Evolutionary conservation across 2,888 invertebrate genomes (phyloP).

Genomic region (Drosophila glabriapex): DNA sequence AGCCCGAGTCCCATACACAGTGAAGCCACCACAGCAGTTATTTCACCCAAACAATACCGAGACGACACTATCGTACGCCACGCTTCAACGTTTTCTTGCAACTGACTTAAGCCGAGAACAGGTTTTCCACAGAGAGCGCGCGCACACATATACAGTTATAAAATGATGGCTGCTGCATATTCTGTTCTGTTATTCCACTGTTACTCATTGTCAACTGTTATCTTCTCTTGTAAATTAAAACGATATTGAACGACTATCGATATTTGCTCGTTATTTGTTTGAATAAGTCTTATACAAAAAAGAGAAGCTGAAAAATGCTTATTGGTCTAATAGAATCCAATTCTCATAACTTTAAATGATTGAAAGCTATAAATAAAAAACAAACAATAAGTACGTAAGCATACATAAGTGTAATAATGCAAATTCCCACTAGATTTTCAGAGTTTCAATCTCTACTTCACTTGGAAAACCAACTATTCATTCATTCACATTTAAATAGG

Average conservation of each 20-base stretch:
- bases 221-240: background rate
- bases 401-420: background rate
- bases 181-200: conserved; percentile 25
- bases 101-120: conserved; percentile 54
- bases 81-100: conserved; percentile 59
- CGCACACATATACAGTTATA: conserved; percentile 19
- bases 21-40: conserved; percentile 50
- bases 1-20: conserved; percentile 46
- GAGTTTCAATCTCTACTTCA: background rate
- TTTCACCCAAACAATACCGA: conserved; percentile 33
- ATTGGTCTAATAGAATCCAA: background rate
- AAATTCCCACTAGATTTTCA: background rate
- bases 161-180: conserved; percentile 86
- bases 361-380: background rate
- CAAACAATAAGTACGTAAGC: background rate
- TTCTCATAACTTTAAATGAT: background rate
- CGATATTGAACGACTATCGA: background rate
- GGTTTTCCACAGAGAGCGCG: conserved; percentile 53
- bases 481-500: background rate
- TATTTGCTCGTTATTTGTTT: background rate
- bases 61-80: conserved; percentile 42
- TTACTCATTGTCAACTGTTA: conserved; percentile 31
- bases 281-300: background rate
- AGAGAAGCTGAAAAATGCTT: background rate
- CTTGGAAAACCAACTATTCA: background rate